Base-by-base conservation (phyloP, 2,113 vertebrate species). In the Gyps fulvus region DNA sequence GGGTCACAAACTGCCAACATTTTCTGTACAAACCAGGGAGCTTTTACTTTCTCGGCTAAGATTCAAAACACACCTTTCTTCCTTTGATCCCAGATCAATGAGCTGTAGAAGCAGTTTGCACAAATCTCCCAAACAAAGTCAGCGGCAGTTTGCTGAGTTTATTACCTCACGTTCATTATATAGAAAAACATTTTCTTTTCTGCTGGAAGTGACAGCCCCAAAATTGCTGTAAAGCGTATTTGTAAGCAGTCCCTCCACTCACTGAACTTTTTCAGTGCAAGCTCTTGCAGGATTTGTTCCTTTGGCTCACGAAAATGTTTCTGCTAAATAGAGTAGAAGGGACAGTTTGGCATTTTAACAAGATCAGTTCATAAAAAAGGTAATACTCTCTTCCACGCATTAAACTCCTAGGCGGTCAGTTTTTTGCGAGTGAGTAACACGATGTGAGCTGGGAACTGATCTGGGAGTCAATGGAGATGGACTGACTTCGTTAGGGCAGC, bases 11-110 rank as follows among this genome's bases (percentile, higher is more conserved):
- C 87, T 38, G 87, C 81, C 95, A 89, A 36, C 54, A 31, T 91
- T 95, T 97, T 91, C 93, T 65, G 66, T 42, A 66, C 81, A 76
- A 94, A 63, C 23, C 62, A 17, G 31, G 38, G 27, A 87, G 92
- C 81, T 95, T 92, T 94, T 93, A 93, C 90, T 96, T 97, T 96
- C 96, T 97, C 87, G 96, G 96, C 97, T 95, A 61, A 62, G 94
- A 54, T 94, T 97, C 95, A 95, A 94, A 96, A 94, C 94, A 95
- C 96, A 94, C 96, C 97, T 97, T 92, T 49, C 70, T 87, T 91
- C 70, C 96, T 97, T 97, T 97, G 96, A 92, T 96, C 90, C 66
- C 73, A 61, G 91, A 86, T 91, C 95, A 96, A 74, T 93, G 94
- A 95, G 89, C 94, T 95, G 96, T 83, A 95, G 95, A 96, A 97